phyloP scores from a whole-genome alignment of 2,797 vertebrate genomes.

The Helostoma temminkii region DNA sequence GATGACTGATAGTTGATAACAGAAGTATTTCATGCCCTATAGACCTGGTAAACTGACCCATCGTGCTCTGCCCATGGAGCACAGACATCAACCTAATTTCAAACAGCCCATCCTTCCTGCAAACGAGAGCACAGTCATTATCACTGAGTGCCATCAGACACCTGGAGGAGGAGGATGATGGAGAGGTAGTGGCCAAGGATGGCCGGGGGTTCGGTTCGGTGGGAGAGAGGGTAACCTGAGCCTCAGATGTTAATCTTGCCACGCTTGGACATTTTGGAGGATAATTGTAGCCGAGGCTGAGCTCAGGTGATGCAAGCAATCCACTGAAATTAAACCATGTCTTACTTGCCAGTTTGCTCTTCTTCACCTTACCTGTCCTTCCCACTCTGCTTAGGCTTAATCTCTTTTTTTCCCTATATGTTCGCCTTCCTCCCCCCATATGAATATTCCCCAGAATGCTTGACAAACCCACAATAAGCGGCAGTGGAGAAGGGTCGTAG shows the following conservation, averaged over 20 bases:
- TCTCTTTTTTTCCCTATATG: slow-evolving; percentile 50
- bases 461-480: slow-evolving; percentile 86
- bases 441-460: slow-evolving; percentile 90
- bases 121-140: slow-evolving; percentile 80
- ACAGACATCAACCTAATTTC: slow-evolving; percentile 80
- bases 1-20: slow-evolving; percentile 52
- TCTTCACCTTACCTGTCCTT: slow-evolving; percentile 61
- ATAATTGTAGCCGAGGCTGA: slow-evolving; percentile 84
- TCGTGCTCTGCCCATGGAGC: slow-evolving; percentile 58
- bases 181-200: slow-evolving; percentile 63
- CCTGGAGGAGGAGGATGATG: slow-evolving; percentile 64
- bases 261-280: slow-evolving; percentile 81
- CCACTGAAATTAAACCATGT: slow-evolving; percentile 74
- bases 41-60: slow-evolving; percentile 76
- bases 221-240: slow-evolving; percentile 80
- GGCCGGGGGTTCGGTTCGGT: slow-evolving; percentile 58
- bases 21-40: slow-evolving; percentile 68
- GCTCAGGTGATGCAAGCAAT: slow-evolving; percentile 79
- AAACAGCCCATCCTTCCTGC: slow-evolving; percentile 60
- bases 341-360: slow-evolving; percentile 66
- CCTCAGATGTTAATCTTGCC: slow-evolving; percentile 83
- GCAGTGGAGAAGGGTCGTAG: slow-evolving; percentile 86
- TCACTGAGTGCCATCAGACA: slow-evolving; percentile 87
- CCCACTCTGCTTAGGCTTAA: slow-evolving; percentile 51
- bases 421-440: slow-evolving; percentile 54